Evolutionary conservation across 2,888 invertebrate genomes (phyloP), one percentile per base, ranked within the genome.

Genomic region (Agrotis exclamationis): DNA sequence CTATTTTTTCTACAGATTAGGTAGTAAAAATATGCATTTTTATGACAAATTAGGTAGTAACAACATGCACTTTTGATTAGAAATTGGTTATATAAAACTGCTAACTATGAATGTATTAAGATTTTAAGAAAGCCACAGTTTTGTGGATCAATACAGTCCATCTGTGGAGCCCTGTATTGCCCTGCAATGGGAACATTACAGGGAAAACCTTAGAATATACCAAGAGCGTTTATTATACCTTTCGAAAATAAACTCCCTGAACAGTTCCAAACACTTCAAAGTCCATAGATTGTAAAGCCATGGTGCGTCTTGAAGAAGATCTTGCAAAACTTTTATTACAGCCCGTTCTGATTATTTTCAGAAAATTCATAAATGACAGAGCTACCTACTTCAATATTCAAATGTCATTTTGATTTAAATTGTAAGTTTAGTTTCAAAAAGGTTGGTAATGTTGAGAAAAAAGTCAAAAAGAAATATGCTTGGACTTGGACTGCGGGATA

Each of bases 231-330:
- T 54, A 54, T n/a, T 5, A 11, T 54, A 66, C 85, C 85, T 75
- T 82, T 71, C 87, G 83, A 64, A 88, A 88, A 73, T 80, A 86
- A 39, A 88, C 88, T 63, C 87, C 88, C 82, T 96, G 96, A 11
- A 97, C 96, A 64, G 85, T 87, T 45, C 96, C 96, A 85, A 90
- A 96, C 5, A 96, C 92, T 88, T 96, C 96, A 86, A 96, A 96
- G 85, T 96, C 95, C 18, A 86, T 62, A 2, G 80, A 56, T 48
- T 70, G 54, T 28, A 87, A n/a, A 9, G 73, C 62, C 84, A 87
- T 85, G 22, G 13, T 54, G 11, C 18, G 24, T 39, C 9, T 7
- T n/a, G 16, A 22, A 14, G 44, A 7, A 14, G n/a, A 44, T 28
- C n/a, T 39, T 5, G 16, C 13, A 24, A 22, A 22, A 64, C 57